Conservation (phyloP, 2,113 vertebrate genomes). For the Indicator maculatus region DNA sequence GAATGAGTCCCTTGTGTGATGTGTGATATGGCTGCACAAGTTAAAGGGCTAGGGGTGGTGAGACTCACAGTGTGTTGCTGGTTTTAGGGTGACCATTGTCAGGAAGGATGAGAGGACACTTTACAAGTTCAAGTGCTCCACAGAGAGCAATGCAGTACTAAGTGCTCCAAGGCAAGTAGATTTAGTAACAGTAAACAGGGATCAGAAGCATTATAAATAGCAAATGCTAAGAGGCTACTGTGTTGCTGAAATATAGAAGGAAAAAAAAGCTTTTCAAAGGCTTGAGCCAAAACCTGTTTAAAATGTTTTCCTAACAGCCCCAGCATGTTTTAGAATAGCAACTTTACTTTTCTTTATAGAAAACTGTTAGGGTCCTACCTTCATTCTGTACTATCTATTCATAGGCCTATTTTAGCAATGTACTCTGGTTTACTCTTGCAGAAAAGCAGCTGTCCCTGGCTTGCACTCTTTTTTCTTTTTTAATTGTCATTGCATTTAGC, state of each 20-base stretch:
- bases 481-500: background rate
- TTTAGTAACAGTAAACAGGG: constrained; percentile 37
- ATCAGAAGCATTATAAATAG: constrained; percentile 15
- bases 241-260: background rate
- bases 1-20: constrained; percentile 36
- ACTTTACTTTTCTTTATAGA: background rate
- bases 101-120: constrained; percentile 28
- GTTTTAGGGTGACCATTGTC: background rate
- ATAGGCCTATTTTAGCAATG: background rate
- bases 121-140: constrained; percentile 39
- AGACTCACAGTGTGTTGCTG: background rate
- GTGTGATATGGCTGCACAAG: background rate
- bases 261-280: background rate
- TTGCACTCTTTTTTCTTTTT: background rate
- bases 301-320: constrained; percentile 9
- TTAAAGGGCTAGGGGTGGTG: background rate
- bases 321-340: background rate
- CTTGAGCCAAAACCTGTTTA: constrained; percentile 6
- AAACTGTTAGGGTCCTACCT: background rate
- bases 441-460: background rate
- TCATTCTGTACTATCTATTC: background rate
- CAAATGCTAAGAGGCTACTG: constrained; percentile 18
- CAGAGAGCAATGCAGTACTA: background rate
- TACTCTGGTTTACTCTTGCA: background rate
- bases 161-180: constrained; percentile 40